Conservation (phyloP, 2,113 vertebrate species). For the Ifrita kowaldi region DNA sequence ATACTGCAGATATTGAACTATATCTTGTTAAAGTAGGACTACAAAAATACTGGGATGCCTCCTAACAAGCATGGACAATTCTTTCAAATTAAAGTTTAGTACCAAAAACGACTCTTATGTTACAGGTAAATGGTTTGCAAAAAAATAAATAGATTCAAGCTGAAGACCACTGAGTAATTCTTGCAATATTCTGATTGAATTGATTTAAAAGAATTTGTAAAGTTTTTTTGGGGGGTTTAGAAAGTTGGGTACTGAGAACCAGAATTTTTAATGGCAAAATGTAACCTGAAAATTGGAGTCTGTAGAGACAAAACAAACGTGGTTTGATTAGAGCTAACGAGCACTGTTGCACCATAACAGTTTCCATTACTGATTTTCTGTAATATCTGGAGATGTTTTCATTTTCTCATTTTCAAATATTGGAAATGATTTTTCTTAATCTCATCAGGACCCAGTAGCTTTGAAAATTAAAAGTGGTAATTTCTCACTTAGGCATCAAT, state of each 20-base stretch:
- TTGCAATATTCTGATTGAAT: background rate
- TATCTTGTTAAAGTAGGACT: background rate
- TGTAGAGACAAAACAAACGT: background rate
- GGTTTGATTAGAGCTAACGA: background rate
- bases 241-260: background rate
- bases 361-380: background rate
- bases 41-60: background rate
- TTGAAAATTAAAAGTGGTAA: background rate
- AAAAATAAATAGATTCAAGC: background rate
- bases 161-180: background rate
- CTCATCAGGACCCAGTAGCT: background rate
- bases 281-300: background rate
- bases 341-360: background rate
- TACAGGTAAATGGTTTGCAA: background rate
- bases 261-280: background rate
- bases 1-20: background rate
- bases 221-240: background rate
- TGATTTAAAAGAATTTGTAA: background rate
- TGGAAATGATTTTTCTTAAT: background rate
- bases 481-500: background rate
- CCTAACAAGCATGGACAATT: background rate
- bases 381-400: background rate
- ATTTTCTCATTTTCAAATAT: background rate
- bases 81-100: background rate
- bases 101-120: background rate